Evolutionary conservation across 2,888 invertebrate genomes (phyloP), one percentile per base, ranked within the genome.

Genomic region (Andricus curvator): DNA sequence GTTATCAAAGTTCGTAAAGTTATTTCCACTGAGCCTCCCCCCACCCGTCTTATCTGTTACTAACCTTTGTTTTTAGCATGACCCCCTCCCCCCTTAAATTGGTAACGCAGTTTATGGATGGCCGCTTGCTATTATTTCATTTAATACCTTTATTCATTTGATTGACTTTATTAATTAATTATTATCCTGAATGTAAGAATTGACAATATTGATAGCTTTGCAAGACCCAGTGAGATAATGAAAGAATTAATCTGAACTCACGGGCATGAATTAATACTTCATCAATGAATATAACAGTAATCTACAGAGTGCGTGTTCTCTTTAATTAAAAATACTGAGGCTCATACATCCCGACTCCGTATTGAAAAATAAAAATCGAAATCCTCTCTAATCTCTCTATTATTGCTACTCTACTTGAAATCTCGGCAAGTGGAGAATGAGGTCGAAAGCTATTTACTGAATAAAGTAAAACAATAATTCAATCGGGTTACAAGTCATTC

Each of bases 401-500:
- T 60, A 11, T 60, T 60, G 22, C 11, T 60, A 60, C 22, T 4
- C 60, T 64, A 29, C 15, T 29, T 64, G 17, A 17, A 64, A 64
- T 64, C 15, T 29, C 6, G 29, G 29, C 29, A 64, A 29, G 29
- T 17, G 2, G 22, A 64, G 64, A 64, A 25, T 64, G 29, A 64
- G 29, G 29, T 17, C 6, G 25, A 62, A 62, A 62, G 13, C 22
- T 62, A 15, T 29, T 29, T 29, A 62, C 6, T 13, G 5, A 64
- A 64, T 64, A 64, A 29, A 41, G 44, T 67, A 22, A 67, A 67
- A 67, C 22, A 67, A 44, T 67, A 67, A 41, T 37, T 22, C 15
- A 41, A 67, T 67, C 67, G 67, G 13, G 41, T 67, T 44, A 67
- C 41, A 44, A 22, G n/a, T 67, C 67, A 29, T 29, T 29, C 15